Evolutionary conservation across 64 coral and sea anemone genomes (phyloP).

Genomic region (Porites australiensis): DNA sequence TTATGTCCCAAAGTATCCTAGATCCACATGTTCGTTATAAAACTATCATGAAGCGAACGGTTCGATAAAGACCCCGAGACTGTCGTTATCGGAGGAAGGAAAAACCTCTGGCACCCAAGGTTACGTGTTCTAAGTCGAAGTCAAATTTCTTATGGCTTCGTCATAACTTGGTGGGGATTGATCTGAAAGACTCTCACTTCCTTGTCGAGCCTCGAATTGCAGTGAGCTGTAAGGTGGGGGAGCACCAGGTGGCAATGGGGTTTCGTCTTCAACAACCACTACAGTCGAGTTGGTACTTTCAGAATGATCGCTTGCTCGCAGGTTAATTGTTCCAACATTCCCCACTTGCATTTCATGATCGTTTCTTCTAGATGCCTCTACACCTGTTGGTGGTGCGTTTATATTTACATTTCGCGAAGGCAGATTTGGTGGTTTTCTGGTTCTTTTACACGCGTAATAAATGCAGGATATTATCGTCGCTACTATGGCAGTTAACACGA

Average conservation of each 20-base stretch:
- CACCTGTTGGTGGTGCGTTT: neutral
- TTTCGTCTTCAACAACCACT: neutral
- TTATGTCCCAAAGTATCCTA: too few species aligned
- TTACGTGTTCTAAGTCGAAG: neutral
- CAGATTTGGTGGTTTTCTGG: neutral
- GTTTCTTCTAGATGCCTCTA: neutral
- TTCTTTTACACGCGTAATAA: neutral
- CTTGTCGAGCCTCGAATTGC: neutral
- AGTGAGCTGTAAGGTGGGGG: conserved; percentile 1
- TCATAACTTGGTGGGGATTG: conserved; percentile 25
- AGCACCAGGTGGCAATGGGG: neutral
- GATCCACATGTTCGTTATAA: too few species aligned
- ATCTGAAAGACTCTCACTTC: neutral
- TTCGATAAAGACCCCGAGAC: too few species aligned
- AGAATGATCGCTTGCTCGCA: too few species aligned
- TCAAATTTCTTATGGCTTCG: neutral
- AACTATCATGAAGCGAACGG: too few species aligned
- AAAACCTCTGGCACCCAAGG: too few species aligned
- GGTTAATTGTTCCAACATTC: neutral
- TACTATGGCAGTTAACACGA: neutral
- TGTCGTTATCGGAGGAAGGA: too few species aligned
- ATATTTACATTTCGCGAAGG: neutral
- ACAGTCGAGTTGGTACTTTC: neutral
- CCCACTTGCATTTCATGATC: neutral
- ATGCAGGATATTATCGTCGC: neutral